Conservation (phyloP, 2,113 vertebrate genomes). For the Triplophysa dalaica region DNA sequence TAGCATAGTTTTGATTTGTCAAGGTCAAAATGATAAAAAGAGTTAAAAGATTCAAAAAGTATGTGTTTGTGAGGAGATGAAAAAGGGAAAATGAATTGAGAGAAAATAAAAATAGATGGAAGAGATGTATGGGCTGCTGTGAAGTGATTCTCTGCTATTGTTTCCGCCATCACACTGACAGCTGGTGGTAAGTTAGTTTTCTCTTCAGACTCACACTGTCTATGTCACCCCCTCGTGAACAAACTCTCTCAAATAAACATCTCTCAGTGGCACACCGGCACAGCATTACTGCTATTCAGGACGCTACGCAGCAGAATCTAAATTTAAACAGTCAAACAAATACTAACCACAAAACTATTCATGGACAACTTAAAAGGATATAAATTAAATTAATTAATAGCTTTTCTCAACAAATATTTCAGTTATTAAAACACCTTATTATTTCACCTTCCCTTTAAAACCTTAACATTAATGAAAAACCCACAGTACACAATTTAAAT, state of each 20-base stretch:
- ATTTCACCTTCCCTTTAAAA: no score
- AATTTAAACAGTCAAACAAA: no score
- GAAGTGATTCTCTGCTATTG: constrained; percentile 1
- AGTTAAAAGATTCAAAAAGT: not conserved
- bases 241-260: constrained; percentile 1
- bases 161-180: not conserved
- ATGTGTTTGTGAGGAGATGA: not conserved
- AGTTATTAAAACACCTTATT: no score
- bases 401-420: no score
- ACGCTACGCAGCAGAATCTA: not conserved
- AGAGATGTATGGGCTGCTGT: not conserved
- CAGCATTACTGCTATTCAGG: not conserved
- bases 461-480: no score
- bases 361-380: no score
- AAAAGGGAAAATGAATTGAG: no score
- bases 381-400: no score
- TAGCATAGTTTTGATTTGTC: no score
- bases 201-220: constrained; percentile 15
- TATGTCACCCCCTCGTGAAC: not conserved
- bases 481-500: no score
- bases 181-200: constrained; percentile 21
- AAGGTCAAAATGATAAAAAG: not conserved
- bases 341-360: no score
- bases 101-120: not conserved
- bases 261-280: not conserved